A percentile compares a stretch with the other conserved stretches of the same genome.
These are phyloP conservation scores for Megaustenia siamemsis DNA, from an alignment of 2,888 invertebrate species.

Conservation along the genomic window DNA sequence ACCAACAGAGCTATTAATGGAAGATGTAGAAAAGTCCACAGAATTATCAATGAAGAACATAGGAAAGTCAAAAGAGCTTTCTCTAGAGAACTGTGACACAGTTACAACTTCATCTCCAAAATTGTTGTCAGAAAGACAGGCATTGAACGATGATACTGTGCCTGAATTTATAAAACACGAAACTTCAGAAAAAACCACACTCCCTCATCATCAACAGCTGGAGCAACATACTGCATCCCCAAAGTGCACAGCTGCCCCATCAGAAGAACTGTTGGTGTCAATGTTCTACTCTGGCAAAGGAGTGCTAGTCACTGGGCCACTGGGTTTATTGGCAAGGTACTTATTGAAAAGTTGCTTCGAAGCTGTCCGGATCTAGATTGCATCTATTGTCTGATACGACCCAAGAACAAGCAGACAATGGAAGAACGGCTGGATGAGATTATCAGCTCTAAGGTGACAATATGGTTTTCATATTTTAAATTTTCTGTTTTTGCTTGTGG, in stretches of 20 bases:
- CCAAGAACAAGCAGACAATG: slow-evolving; percentile 85
- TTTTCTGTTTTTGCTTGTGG: too few relatives aligned
- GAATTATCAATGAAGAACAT: too few relatives aligned
- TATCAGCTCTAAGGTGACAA: slow-evolving; percentile 87
- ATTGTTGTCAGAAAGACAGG: background rate
- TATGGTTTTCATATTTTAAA: background rate
- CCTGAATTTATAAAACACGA: background rate
- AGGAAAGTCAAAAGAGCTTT: too few relatives aligned
- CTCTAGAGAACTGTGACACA: background rate
- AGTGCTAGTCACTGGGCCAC: slow-evolving; percentile 96
- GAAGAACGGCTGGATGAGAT: slow-evolving; percentile 86
- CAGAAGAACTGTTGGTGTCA: slow-evolving; percentile 72
- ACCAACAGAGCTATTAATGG: too few relatives aligned
- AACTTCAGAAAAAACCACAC: background rate
- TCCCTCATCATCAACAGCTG: background rate
- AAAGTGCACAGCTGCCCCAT: background rate
- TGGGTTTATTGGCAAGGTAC: slow-evolving; percentile 93
- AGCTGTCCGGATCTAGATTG: slow-evolving; percentile 88
- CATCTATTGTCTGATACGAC: slow-evolving; percentile 89
- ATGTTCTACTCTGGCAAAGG: slow-evolving; percentile 86
- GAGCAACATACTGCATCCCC: slow-evolving; percentile 31
- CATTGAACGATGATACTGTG: background rate
- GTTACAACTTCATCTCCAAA: background rate
- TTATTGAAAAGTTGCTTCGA: slow-evolving; percentile 92
- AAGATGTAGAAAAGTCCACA: too few relatives aligned